Evolutionary conservation across 1,140 invertebrate genomes (phyloP), one percentile per base, ranked within the genome.

Genomic region (Subanguina moxae): DNA sequence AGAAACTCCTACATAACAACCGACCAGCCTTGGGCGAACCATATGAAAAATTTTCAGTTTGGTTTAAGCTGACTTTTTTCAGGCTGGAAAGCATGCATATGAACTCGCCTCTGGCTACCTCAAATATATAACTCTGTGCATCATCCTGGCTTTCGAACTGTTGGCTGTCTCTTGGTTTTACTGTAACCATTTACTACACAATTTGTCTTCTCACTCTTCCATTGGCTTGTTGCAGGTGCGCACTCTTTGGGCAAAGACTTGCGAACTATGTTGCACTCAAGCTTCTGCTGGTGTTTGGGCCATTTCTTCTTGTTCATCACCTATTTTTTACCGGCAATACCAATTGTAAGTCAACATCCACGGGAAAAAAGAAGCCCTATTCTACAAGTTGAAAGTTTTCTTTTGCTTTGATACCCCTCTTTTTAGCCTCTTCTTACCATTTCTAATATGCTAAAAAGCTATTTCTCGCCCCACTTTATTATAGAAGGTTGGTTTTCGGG

Each of bases 151-250:
- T 1, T 76, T 67, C 43, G 80, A 82, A 58, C 42, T 82, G 8
- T 56, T 82, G 21, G 75, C 81, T 19, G 70, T 82, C 13, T 57
- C 71, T 38, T 82, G 81, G 81, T 79, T 82, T 62, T 82, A 82
- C 67, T 82, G 78, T 78, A 45, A 76, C n/a, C n/a, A n/a, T 73
- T 75, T 56, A 19, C n/a, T 46, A 5, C 67, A n/a, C n/a, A 42
- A 23, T 13, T 52, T 19, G 8, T 61, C 27, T 64, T 3, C 8
- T 28, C 3, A 38, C 63, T 56, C 43, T 63, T 15, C 27, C 46
- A 7, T 67, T 30, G n/a, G 48, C 3, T 52, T n/a, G 30, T 73
- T 71, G 59, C 56, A 76, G 74, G 76, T 64, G 79, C 78, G 19
- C 80, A 82, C 57, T 59, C 64, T 7, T 68, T 82, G 9, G 80